Conservation (phyloP, 2,113 vertebrate genomes). For the Seriola quinqueradiata region DNA sequence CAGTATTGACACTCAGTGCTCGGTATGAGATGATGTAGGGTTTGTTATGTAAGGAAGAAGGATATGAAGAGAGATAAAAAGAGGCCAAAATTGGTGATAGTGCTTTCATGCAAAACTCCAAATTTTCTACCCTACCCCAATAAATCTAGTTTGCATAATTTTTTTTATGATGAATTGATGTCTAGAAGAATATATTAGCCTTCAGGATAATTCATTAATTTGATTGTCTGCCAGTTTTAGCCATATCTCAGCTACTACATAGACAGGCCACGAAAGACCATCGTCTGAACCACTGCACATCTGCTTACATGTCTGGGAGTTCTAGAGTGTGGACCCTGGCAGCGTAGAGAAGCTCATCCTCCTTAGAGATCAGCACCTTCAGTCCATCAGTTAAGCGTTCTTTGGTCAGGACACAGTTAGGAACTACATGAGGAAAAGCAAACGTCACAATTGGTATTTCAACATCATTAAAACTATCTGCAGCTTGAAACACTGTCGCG, state of each 20-base stretch:
- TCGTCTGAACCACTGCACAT: background rate
- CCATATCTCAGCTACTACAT: background rate
- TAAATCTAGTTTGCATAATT: background rate
- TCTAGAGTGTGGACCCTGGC: conserved; percentile 92
- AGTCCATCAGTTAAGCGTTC: conserved; percentile 92
- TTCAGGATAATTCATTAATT: background rate
- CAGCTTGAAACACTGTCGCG: background rate
- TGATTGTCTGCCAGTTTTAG: background rate
- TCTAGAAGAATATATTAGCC: background rate
- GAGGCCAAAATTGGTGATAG: background rate
- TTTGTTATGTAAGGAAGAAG: conserved; percentile 48
- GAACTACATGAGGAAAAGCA: conserved; percentile 67
- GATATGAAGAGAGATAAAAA: conserved; percentile 4
- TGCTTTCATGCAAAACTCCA: background rate
- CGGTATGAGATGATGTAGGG: conserved; percentile 18
- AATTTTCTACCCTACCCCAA: no score
- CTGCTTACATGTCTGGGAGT: conserved; percentile 89
- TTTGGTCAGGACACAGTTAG: conserved; percentile 90
- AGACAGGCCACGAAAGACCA: background rate
- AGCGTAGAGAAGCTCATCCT: conserved; percentile 94
- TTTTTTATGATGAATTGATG: background rate
- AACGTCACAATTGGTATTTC: conserved; percentile 24
- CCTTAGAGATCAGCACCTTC: conserved; percentile 94
- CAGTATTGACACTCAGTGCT: conserved; percentile 48
- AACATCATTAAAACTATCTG: background rate